Conservation (phyloP, 2,888 invertebrate genomes). For the Folsomia candida region DNA sequence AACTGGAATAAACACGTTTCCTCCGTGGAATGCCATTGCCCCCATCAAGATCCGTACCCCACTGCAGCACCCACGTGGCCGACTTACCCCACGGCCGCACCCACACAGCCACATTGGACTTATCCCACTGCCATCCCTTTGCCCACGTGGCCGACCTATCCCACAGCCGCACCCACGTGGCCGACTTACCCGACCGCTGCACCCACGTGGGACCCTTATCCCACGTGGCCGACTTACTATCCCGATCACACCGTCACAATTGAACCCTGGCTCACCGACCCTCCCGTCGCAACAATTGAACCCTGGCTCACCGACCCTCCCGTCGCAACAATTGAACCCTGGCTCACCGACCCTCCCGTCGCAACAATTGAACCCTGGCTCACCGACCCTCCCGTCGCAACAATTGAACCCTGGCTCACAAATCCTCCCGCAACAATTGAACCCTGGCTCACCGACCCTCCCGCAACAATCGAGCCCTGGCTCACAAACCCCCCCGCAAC, state of each 20-base stretch:
- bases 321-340: too few relatives aligned
- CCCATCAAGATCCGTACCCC: constrained; percentile 14
- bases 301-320: too few relatives aligned
- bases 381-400: too few relatives aligned
- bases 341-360: too few relatives aligned
- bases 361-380: too few relatives aligned
- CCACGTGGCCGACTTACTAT: not conserved
- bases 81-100: constrained; percentile 15
- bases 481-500: not conserved
- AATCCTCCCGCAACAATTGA: not conserved
- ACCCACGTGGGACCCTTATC: constrained; percentile 8
- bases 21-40: constrained; percentile 20
- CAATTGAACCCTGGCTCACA: too few relatives aligned
- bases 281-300: too few relatives aligned
- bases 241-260: constrained; percentile 8
- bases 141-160: constrained; percentile 1
- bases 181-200: too few relatives aligned
- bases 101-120: too few relatives aligned
- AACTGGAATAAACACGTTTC: constrained; percentile 28
- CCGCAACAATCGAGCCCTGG: not conserved
- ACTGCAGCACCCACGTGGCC: constrained; percentile 8
- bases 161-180: constrained; percentile 13
- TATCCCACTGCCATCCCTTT: too few relatives aligned
- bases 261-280: too few relatives aligned
- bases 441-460: too few relatives aligned